Conservation (phyloP, 2,113 vertebrate genomes). For the Phocoena phocoena region DNA sequence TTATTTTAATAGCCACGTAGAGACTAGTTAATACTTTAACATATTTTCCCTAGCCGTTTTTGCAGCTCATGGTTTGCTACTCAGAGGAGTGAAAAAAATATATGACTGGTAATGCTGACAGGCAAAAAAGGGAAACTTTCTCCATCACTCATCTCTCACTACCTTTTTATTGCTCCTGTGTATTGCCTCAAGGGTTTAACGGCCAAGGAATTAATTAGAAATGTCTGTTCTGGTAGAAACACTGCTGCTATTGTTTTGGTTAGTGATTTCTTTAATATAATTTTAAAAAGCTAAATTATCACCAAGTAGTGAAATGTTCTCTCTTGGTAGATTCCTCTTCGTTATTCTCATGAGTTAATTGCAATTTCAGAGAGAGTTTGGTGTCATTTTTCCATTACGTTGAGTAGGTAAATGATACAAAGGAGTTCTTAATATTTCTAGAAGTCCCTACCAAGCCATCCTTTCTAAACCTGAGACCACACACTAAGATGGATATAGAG, state of each 20-base stretch:
- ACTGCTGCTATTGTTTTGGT: not conserved
- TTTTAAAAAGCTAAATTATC: conserved; percentile 22
- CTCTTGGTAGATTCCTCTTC: not conserved
- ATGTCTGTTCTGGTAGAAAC: conserved; percentile 40
- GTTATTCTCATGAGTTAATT: not conserved
- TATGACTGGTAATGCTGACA: not conserved
- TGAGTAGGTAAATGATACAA: not conserved
- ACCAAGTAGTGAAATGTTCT: not conserved
- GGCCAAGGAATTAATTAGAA: conserved; percentile 41
- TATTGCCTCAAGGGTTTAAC: not conserved
- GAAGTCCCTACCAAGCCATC: conserved; percentile 14
- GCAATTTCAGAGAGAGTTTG: not conserved
- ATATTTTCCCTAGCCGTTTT: not conserved
- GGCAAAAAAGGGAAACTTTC: conserved; percentile 1
- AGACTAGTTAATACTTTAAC: not conserved
- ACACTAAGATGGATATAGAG: conserved; percentile 1
- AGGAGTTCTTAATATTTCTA: not conserved
- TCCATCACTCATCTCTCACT: not conserved
- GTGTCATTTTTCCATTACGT: conserved; percentile 5
- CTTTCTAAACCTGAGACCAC: conserved; percentile 57
- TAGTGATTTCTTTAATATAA: conserved; percentile 1
- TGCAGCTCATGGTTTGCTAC: not conserved
- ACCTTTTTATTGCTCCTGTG: not conserved
- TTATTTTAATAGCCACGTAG: not conserved
- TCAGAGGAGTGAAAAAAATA: conserved; percentile 1